A percentile compares a stretch with the other conserved stretches of the same genome.
Evolutionary conservation across 2,113 vertebrate species (phyloP).

Genomic region (Caranx melampygus): DNA sequence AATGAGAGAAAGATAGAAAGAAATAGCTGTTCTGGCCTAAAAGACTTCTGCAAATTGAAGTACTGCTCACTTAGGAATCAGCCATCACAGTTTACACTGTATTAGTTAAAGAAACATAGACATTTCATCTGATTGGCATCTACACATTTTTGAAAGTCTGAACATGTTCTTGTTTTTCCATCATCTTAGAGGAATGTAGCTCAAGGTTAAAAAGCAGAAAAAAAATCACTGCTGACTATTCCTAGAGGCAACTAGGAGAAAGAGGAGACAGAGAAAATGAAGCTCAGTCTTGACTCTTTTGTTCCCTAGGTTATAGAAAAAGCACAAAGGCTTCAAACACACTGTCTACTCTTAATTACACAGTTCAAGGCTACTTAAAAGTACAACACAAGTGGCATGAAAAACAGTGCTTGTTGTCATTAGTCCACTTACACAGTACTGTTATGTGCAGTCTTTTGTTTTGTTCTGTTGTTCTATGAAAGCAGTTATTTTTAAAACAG

Average conservation of each 20-base stretch:
- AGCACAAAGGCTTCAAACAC: not conserved
- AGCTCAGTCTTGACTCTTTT: not conserved
- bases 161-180: not conserved
- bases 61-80: not conserved
- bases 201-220: not conserved
- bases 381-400: not conserved
- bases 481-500: not conserved
- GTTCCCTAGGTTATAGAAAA: not conserved
- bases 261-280: not conserved
- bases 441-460: not conserved
- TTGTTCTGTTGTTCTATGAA: conserved; percentile 1
- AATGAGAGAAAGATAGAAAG: too few species aligned
- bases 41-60: not conserved
- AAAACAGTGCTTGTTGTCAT: not conserved
- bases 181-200: not conserved
- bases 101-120: not conserved
- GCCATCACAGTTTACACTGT: not conserved
- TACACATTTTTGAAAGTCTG: conserved; percentile 6
- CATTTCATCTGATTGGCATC: not conserved
- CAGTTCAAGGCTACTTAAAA: not conserved
- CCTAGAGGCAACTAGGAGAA: not conserved
- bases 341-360: not conserved
- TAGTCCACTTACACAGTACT: not conserved
- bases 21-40: too few species aligned
- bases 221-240: not conserved